phyloP scores from a whole-genome alignment of 2,888 invertebrate species.

The Drosophila lacicola region DNA sequence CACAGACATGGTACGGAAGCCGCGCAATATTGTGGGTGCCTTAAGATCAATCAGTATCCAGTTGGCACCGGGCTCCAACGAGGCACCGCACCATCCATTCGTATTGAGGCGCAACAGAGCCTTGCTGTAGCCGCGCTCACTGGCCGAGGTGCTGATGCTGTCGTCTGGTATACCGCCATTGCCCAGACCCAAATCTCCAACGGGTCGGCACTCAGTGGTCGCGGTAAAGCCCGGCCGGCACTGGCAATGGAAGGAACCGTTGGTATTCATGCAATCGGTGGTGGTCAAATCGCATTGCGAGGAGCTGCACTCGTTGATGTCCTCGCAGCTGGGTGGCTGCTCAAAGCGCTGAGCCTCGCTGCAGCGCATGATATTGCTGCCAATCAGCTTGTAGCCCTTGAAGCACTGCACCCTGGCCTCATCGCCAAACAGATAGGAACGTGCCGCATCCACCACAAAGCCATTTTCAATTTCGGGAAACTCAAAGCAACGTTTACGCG shows the following conservation, averaged over 20 bases:
- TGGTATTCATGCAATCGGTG: constrained; percentile 95
- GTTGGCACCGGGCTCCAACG: constrained; percentile 93
- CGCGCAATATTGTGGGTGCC: constrained; percentile 94
- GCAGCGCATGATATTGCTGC: constrained; percentile 93
- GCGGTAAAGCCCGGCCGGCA: constrained; percentile 93
- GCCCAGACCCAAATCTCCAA: constrained; percentile 92
- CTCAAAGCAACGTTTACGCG: constrained; percentile 87
- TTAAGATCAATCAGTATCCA: constrained; percentile 95
- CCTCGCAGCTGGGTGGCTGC: constrained; percentile 94
- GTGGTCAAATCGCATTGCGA: constrained; percentile 96
- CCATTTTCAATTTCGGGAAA: constrained; percentile 95
- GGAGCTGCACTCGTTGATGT: constrained; percentile 95
- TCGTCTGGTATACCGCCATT: constrained; percentile 96
- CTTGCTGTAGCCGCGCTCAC: constrained; percentile 93
- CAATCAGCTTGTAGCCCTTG: constrained; percentile 94
- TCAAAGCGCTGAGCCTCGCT: constrained; percentile 93
- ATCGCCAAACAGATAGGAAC: constrained; percentile 93
- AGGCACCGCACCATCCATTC: constrained; percentile 96
- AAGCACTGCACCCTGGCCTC: constrained; percentile 96
- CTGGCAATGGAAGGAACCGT: constrained; percentile 95
- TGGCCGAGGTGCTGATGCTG: constrained; percentile 93
- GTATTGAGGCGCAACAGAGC: constrained; percentile 93
- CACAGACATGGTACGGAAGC: constrained; percentile 96
- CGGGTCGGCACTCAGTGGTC: constrained; percentile 94
- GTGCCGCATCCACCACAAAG: constrained; percentile 91